Conservation (phyloP, 2,888 invertebrate genomes). For the Cremastinae sp. region DNA sequence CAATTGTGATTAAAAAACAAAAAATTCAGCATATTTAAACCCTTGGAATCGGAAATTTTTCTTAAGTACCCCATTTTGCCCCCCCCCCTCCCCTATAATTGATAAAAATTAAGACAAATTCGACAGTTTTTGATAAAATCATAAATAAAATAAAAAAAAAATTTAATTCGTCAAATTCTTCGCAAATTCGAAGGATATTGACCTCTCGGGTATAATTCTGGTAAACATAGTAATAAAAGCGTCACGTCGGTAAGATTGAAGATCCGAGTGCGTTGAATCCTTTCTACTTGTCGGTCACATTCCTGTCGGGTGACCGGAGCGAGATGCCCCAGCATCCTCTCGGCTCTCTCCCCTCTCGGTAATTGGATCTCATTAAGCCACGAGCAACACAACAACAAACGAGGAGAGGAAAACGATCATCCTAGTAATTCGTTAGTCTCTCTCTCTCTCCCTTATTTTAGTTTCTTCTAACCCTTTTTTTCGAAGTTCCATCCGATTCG, state of each 20-base stretch:
- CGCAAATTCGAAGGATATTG: slow-evolving; percentile 12
- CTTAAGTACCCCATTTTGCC: too few species aligned
- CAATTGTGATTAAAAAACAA: too few species aligned
- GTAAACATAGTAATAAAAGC: slow-evolving; percentile 61
- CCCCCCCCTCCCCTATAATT: too few species aligned
- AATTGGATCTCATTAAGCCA: slow-evolving; percentile 77
- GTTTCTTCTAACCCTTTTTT: slow-evolving; percentile 21
- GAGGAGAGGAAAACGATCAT: slow-evolving; percentile 62
- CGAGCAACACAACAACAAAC: slow-evolving; percentile 65
- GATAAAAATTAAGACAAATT: too few species aligned
- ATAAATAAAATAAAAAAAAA: too few species aligned
- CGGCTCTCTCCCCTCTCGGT: too few species aligned
- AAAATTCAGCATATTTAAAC: too few species aligned
- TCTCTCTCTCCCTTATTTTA: slow-evolving; percentile 53
- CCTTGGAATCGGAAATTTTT: too few species aligned
- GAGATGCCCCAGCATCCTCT: too few species aligned
- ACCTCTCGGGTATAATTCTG: slow-evolving; percentile 25
- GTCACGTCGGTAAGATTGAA: slow-evolving; percentile 68
- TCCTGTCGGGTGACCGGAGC: slow-evolving; percentile 68
- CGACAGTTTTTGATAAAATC: too few species aligned
- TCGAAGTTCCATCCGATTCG: slow-evolving; percentile 4
- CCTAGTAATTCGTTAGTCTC: slow-evolving; percentile 42
- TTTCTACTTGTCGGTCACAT: slow-evolving; percentile 67
- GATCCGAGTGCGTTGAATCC: slow-evolving; percentile 62
- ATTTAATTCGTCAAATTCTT: background rate